Evolutionary conservation across 1,140 invertebrate species (phyloP), one percentile per base, ranked within the genome.

Genomic region (silkworm (Bombyx mori)): DNA sequence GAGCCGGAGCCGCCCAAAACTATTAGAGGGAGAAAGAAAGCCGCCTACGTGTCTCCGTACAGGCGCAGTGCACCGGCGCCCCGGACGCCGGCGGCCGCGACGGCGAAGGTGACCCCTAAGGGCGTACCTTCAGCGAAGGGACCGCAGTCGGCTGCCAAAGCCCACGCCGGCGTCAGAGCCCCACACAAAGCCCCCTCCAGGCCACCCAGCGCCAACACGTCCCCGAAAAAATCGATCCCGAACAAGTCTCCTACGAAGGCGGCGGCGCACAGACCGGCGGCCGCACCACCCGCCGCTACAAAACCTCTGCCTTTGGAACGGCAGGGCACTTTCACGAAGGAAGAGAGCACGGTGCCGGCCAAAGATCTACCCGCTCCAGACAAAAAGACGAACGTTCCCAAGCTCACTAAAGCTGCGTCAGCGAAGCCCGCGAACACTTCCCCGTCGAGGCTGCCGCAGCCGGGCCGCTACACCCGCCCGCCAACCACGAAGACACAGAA

Each of bases 271-370:
- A 80, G 69, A 52, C 56, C 69, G 8, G 56, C 68, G 3, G 43
- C 72, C 1, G 64, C 69, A 6, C 71, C 80, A 0, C 64, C 75
- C 3, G 61, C 58, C 44, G 50, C 70, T 2, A 61, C 60, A 6
- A 82, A 81, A 57, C 79, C 79, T 3, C 48, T 82, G 54, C 86
- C 91, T 1, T 72, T 94, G 7, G 93, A 94, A 54, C 90, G 95
- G 46, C 95, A 97, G 78, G 95, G 94, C 26, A 97, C 96, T 0
- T 97, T 97, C 75, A 95, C 94, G 0, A 96, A 96, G 81, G 94
- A 96, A 63, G 93, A 94, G 65, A 86, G 82, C 60, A 80, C 77
- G 42, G 71, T 86, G 6, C 88, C 89, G 6, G 76, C 89, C 3
- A 82, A 86, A 63, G 65, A 79, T 22, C 68, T 88, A 18, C 81